Evolutionary conservation across 2,888 invertebrate species (phyloP).

Genomic region (Cotesia congregata): DNA sequence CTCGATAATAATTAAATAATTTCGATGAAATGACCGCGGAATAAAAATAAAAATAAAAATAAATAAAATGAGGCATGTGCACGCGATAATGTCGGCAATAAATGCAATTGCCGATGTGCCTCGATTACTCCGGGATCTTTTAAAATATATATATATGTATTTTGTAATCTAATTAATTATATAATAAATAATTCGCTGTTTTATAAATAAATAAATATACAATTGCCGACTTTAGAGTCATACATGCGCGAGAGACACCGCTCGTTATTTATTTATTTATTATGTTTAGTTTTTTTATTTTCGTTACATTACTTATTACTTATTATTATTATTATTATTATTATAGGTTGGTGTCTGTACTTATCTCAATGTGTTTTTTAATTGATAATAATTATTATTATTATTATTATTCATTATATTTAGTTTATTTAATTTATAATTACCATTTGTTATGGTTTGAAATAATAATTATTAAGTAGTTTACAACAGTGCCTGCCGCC

Average conservation of each 20-base stretch:
- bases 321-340: constrained; percentile 32
- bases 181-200: constrained; percentile 4
- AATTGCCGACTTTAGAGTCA: constrained; percentile 36
- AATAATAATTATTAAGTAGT: constrained; percentile 57
- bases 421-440: constrained; percentile 40
- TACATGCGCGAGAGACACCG: constrained; percentile 42
- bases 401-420: constrained; percentile 39
- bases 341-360: constrained; percentile 42
- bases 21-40: constrained; percentile 31
- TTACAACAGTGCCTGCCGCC: constrained; percentile 66
- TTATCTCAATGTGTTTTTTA: constrained; percentile 45
- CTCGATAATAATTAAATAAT: neutral
- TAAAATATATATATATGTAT: neutral
- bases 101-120: constrained; percentile 28
- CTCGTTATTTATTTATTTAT: constrained; percentile 45
- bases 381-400: constrained; percentile 26
- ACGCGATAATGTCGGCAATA: constrained; percentile 27
- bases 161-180: constrained; percentile 9
- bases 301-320: constrained; percentile 40
- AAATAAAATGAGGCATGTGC: constrained; percentile 36
- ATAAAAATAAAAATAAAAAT: constrained; percentile 13
- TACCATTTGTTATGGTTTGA: constrained; percentile 55
- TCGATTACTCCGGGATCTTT: constrained; percentile 24
- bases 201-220: constrained; percentile 27
- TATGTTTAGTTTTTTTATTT: constrained; percentile 32